phyloP scores from a whole-genome alignment of 2,797 vertebrate species.

The Microcaecilia unicolor region DNA sequence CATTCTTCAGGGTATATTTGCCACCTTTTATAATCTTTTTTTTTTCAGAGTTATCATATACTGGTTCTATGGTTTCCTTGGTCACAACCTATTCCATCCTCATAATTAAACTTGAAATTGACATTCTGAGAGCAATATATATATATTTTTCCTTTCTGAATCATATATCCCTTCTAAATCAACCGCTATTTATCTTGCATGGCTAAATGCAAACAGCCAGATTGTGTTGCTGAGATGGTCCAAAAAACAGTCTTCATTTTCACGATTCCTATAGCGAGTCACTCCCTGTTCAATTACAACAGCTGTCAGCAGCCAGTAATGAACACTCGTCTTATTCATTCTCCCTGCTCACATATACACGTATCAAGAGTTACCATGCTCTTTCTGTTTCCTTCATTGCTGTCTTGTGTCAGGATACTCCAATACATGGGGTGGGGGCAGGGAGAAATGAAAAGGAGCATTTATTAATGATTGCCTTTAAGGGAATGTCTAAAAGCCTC shows the following conservation, averaged over 20 bases:
- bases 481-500: slow-evolving; percentile 27
- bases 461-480: slow-evolving; percentile 51
- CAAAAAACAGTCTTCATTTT: neutral
- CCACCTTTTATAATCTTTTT: slow-evolving; percentile 52
- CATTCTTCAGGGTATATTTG: slow-evolving; percentile 54
- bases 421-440: too few relatives aligned
- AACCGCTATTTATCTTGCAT: slow-evolving; percentile 1
- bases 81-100: slow-evolving; percentile 22
- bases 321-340: too few relatives aligned
- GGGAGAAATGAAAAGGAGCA: slow-evolving; percentile 48
- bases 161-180: slow-evolving; percentile 5
- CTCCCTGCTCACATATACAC: too few relatives aligned
- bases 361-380: too few relatives aligned
- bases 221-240: neutral
- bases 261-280: slow-evolving; percentile 8
- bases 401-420: too few relatives aligned
- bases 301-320: slow-evolving; percentile 11
- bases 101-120: slow-evolving; percentile 49
- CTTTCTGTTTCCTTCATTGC: too few relatives aligned
- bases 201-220: neutral
- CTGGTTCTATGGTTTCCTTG: slow-evolving; percentile 39
- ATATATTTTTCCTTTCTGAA: slow-evolving; percentile 7
- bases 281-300: slow-evolving; percentile 25
- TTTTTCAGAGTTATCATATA: slow-evolving; percentile 41
- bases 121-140: slow-evolving; percentile 12